Conservation (phyloP, 2,797 vertebrate genomes). For the Xiphophorus birchmanni region DNA sequence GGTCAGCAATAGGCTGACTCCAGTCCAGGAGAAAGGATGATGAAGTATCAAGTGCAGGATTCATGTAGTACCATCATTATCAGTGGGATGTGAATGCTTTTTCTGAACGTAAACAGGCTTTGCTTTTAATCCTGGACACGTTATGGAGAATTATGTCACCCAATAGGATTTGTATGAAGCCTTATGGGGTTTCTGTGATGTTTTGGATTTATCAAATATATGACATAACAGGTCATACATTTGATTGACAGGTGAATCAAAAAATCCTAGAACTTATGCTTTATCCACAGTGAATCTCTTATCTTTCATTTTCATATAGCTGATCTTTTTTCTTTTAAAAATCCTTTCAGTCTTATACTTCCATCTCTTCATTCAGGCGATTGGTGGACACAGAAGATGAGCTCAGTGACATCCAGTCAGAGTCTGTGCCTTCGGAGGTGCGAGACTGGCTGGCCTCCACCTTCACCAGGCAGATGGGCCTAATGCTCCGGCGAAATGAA, state of each 20-base stretch:
- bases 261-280: conserved; percentile 39
- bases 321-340: conserved; percentile 1
- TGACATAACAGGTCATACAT: conserved; percentile 49
- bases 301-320: conserved; percentile 9
- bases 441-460: conserved; percentile 98
- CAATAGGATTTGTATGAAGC: conserved; percentile 59
- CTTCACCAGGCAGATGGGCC: conserved; percentile 96
- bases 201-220: conserved; percentile 41
- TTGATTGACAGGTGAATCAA: conserved; percentile 40
- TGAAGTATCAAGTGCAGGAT: conserved; percentile 42
- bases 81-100: conserved; percentile 39
- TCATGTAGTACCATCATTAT: conserved; percentile 53
- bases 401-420: conserved; percentile 96
- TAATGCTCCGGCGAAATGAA: conserved; percentile 93
- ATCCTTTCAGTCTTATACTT: conserved; percentile 4
- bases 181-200: conserved; percentile 27
- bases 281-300: conserved; percentile 41
- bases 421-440: conserved; percentile 95
- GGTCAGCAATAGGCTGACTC: conserved; percentile 44
- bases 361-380: conserved; percentile 75
- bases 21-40: conserved; percentile 55
- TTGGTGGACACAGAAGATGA: conserved; percentile 97
- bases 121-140: conserved; percentile 60
- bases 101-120: conserved; percentile 46
- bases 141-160: conserved; percentile 58